Evolutionary conservation across 2,888 invertebrate species (phyloP), one percentile per base, ranked within the genome.

Genomic region (Nemotelus nigrinus): DNA sequence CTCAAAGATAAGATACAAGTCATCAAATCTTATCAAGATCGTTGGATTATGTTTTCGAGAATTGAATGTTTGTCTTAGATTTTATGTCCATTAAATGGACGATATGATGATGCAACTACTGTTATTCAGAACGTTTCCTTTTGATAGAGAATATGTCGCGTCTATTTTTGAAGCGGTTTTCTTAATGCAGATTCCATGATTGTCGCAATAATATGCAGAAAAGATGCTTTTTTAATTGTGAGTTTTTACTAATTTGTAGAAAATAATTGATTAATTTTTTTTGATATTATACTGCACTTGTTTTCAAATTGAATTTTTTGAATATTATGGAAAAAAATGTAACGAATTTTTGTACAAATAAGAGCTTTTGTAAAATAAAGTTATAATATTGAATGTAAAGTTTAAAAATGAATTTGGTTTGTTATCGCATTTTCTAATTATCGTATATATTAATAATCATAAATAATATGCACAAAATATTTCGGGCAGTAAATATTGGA

Each of bases 301-400:
- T 63, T 63, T 63, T 3, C 4, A 7, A 53, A 63, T 43, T 5
- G 43, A 7, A 63, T 63, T 63, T 63, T 63, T 6, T 63, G 41
- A 63, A 43, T 63, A n/a, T 63, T 8, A 3, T 39, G 63, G 43
- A 79, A 77, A 50, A 53, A 10, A 7, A 60, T 63, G 48, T 74
- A 74, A 79, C 78, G 77, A 79, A 79, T 76, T 78, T 79, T 78
- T 79, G 79, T 79, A 79, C 79, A 79, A 78, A 78, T 47, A 78
- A 74, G 75, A 79, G 79, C 77, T 79, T 79, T 76, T 79, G 67
- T 78, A 77, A 58, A 63, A 60, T 76, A 67, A 74, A 48, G 7
- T n/a, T 50, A 74, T 77, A 64, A 25, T 57, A 79, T 60, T 74
- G 71, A 75, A 76, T 57, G 57, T 57, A 57, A 5, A 57, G 57